A percentile compares a stretch with the other conserved stretches of the same genome.
Conservation (phyloP, 2,888 invertebrate species). For the Erpobdella octoculata region DNA sequence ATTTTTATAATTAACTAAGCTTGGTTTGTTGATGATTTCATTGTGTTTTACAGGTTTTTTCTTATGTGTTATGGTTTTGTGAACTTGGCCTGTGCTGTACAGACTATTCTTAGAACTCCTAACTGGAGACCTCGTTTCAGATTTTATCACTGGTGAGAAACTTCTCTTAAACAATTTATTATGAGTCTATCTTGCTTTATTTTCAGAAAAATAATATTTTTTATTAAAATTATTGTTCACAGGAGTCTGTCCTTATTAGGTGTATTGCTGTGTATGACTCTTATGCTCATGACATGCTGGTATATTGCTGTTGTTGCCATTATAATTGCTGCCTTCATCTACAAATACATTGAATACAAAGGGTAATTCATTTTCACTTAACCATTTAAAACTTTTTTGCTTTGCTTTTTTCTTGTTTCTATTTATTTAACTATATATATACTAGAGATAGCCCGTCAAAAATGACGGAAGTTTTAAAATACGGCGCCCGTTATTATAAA, state of each 20-base stretch:
- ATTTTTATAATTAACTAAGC: neutral
- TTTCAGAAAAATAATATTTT: neutral
- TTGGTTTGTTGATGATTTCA: neutral
- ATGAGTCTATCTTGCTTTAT: neutral
- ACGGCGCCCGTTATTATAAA: too few species aligned
- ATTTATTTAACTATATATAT: too few species aligned
- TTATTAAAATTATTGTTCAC: neutral
- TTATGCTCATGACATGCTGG: slow-evolving; percentile 26
- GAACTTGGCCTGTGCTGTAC: slow-evolving; percentile 94
- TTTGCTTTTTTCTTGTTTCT: too few species aligned
- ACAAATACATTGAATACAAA: slow-evolving; percentile 28
- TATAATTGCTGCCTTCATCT: slow-evolving; percentile 20
- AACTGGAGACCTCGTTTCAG: slow-evolving; percentile 97
- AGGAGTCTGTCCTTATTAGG: slow-evolving; percentile 26
- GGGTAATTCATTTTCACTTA: neutral
- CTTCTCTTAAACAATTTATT: neutral
- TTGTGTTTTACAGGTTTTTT: slow-evolving; percentile 64
- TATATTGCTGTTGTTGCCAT: slow-evolving; percentile 25
- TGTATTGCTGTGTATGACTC: slow-evolving; percentile 22
- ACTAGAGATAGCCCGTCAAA: too few species aligned
- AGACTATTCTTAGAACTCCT: slow-evolving; percentile 79
- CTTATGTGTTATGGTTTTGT: slow-evolving; percentile 99
- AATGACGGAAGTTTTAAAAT: too few species aligned
- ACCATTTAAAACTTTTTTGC: too few species aligned
- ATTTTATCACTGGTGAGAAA: slow-evolving; percentile 84